A percentile compares a stretch with the other conserved stretches of the same genome.
Evolutionary conservation across 2,888 invertebrate genomes (phyloP).

Genomic region (Gandaritis pyraliata): DNA sequence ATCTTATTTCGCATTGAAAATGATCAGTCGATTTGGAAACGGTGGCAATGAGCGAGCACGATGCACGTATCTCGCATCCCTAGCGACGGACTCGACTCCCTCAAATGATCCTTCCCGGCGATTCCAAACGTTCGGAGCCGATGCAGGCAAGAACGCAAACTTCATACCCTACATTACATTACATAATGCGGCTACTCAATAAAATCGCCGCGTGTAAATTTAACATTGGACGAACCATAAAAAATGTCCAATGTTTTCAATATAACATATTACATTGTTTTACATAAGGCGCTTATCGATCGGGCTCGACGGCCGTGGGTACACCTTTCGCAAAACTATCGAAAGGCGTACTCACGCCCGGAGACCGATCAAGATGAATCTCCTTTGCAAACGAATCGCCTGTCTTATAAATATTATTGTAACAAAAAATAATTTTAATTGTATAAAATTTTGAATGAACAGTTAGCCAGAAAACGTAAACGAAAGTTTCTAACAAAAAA

Average conservation of each 20-base stretch:
- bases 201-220: constrained; percentile 80
- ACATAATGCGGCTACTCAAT: constrained; percentile 79
- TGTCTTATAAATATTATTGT: constrained; percentile 42
- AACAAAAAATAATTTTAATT: constrained; percentile 53
- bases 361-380: constrained; percentile 42
- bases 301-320: constrained; percentile 42
- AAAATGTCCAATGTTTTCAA: constrained; percentile 63
- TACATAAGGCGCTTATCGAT: constrained; percentile 49
- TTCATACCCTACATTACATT: constrained; percentile 62
- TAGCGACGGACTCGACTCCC: constrained; percentile 48
- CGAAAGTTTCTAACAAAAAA: constrained; percentile 74
- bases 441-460: constrained; percentile 65
- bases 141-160: constrained; percentile 40
- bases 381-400: constrained; percentile 47
- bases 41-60: constrained; percentile 54
- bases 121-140: constrained; percentile 36
- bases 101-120: constrained; percentile 27
- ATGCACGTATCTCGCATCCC: constrained; percentile 57
- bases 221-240: constrained; percentile 71
- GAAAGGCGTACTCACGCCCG: constrained; percentile 50
- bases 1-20: constrained; percentile 22
- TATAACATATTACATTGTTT: constrained; percentile 48
- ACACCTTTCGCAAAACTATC: constrained; percentile 42
- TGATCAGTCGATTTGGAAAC: constrained; percentile 27
- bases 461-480: constrained; percentile 69